Evolutionary conservation across 2,888 invertebrate genomes (phyloP), one percentile per base, ranked within the genome.

Genomic region (Mythimna albipuncta): DNA sequence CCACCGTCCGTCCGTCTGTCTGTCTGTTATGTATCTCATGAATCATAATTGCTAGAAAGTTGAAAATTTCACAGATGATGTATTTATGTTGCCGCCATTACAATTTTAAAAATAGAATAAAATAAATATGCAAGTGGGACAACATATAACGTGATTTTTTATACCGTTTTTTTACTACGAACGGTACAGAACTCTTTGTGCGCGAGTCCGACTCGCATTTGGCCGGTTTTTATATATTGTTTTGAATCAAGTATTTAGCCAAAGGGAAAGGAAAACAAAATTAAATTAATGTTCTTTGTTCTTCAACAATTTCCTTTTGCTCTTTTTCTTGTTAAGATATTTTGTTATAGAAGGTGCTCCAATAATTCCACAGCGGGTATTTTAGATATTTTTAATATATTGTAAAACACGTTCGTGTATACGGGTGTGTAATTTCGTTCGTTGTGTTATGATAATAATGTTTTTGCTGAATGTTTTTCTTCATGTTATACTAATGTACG

Each of bases 251-350:
- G 75, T 68, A 77, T 81, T 79, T 77, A 70, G 32, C 57, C 58
- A 69, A 65, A 72, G 66, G 47, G 54, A 77, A 16, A 26, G 63
- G 52, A 21, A 71, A 77, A 65, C 63, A 59, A 84, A 85, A 86
- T 87, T 83, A 86, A 85, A 85, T 80, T 79, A 50, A 82, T 83
- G 66, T 78, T 79, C 77, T 83, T 87, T 84, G 83, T 86, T 82
- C 76, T 66, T 65, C 9, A 67, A 65, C 65, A 84, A 85, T 79
- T 80, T 84, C 55, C 77, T 79, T 76, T 11, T 32, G 59, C 72
- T 81, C 47, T 44, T 75, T 82, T 74, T 67, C 78, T 64, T 21
- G 59, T 78, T 83, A 83, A 77, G 68, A 82, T 78, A 84, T 82
- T 81, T 81, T 85, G 77, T 76, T 85, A 64, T 66, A 69, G 47